phyloP scores from a whole-genome alignment of 2,888 invertebrate genomes.

The Plagiodera versicolora region DNA sequence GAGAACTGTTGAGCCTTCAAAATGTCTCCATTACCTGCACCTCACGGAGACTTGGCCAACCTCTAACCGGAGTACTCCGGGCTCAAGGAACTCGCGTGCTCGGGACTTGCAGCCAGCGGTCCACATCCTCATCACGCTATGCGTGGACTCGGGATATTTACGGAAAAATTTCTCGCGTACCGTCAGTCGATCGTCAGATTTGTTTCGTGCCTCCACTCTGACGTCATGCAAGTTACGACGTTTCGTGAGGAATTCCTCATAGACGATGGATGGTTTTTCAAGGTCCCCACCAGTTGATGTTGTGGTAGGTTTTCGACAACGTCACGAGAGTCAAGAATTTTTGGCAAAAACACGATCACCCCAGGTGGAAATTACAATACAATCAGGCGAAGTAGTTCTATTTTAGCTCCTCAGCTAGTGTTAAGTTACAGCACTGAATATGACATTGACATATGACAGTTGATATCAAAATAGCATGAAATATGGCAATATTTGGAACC shows the following conservation, averaged over 20 bases:
- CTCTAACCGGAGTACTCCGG: too few relatives aligned
- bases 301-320: not conserved
- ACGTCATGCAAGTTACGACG: conserved; percentile 8
- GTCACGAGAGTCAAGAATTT: too few relatives aligned
- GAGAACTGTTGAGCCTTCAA: too few relatives aligned
- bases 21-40: too few relatives aligned
- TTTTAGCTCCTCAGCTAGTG: too few relatives aligned
- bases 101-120: conserved; percentile 25
- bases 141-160: conserved; percentile 51
- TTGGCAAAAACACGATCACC: not conserved
- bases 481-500: too few relatives aligned
- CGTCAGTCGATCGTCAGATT: conserved; percentile 39
- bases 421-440: too few relatives aligned
- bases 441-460: too few relatives aligned
- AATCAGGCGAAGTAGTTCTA: too few relatives aligned
- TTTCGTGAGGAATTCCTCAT: not conserved
- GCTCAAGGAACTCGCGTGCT: conserved; percentile 31
- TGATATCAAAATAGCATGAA: too few relatives aligned
- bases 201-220: conserved; percentile 24
- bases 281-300: not conserved
- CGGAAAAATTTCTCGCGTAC: conserved; percentile 46
- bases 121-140: conserved; percentile 45
- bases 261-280: not conserved
- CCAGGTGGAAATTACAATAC: not conserved
- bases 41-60: too few relatives aligned